These are phyloP conservation scores for Linnaemya vulpina DNA, from an alignment of 2,888 invertebrate species.

Conservation along the genomic window DNA sequence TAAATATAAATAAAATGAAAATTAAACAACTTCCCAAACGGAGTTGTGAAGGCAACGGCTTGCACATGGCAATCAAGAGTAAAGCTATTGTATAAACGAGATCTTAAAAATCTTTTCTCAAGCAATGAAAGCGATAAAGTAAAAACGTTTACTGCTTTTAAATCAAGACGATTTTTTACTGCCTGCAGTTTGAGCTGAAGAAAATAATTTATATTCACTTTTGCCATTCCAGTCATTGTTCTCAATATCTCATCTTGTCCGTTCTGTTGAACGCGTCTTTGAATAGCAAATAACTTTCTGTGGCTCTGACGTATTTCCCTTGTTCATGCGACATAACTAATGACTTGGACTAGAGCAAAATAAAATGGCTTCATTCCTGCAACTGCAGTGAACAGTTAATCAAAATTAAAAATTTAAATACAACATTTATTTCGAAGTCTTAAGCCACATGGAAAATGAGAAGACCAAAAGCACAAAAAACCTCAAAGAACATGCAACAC, in stretches of 20 bases:
- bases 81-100: too few relatives aligned
- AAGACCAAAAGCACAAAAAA: neutral
- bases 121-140: too few relatives aligned
- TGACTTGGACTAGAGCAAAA: constrained; percentile 22
- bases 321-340: constrained; percentile 39
- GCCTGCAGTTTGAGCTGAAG: neutral
- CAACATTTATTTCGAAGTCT: constrained; percentile 20
- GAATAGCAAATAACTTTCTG: constrained; percentile 26
- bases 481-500: constrained; percentile 39
- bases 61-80: too few relatives aligned
- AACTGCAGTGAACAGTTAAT: constrained; percentile 22
- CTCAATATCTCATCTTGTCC: neutral
- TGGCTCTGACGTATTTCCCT: constrained; percentile 6
- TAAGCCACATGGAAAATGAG: neutral
- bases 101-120: too few relatives aligned
- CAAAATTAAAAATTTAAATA: constrained; percentile 61
- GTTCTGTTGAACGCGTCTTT: constrained; percentile 8
- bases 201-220: neutral
- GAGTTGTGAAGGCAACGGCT: too few relatives aligned
- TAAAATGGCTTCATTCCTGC: constrained; percentile 38
- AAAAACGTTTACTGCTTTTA: neutral
- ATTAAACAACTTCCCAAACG: too few relatives aligned
- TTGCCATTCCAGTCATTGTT: neutral
- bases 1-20: too few relatives aligned
- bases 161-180: neutral